These are phyloP conservation scores for Siniperca knerii DNA, from an alignment of 2,113 vertebrate species.

Conservation along the genomic window DNA sequence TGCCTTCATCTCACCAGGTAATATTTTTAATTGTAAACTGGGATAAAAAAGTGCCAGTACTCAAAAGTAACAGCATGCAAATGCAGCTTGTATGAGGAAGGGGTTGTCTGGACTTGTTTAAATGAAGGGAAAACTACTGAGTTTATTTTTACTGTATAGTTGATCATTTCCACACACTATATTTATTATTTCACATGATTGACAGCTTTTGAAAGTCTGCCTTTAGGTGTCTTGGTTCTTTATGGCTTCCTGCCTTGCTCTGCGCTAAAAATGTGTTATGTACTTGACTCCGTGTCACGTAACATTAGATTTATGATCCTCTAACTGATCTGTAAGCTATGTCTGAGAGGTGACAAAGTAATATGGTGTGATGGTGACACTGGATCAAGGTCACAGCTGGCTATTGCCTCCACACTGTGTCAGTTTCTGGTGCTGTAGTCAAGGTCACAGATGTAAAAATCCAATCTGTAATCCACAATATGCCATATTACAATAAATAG, in stretches of 20 bases:
- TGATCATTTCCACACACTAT: neutral
- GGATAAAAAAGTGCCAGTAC: neutral
- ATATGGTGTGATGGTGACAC: neutral
- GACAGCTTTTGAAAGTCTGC: neutral
- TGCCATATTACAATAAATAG: neutral
- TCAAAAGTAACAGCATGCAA: neutral
- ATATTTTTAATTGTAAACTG: neutral
- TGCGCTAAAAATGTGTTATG: neutral
- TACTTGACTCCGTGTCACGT: neutral
- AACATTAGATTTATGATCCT: neutral
- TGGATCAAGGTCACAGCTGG: constrained; percentile 45
- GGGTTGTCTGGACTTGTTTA: too few species aligned
- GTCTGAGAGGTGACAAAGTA: constrained; percentile 22
- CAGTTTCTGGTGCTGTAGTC: neutral
- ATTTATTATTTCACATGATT: neutral
- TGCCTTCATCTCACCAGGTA: neutral
- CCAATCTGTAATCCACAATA: neutral
- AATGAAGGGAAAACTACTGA: too few species aligned
- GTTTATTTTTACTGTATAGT: too few species aligned
- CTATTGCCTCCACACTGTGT: neutral
- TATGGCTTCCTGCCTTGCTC: neutral
- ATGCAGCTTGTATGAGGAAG: neutral
- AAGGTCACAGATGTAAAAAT: constrained; percentile 25
- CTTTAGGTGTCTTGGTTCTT: neutral
- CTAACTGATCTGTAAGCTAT: constrained; percentile 26